phyloP scores from a whole-genome alignment of 64 coral and sea anemone genomes.

The Astreopora myriophthalma region DNA sequence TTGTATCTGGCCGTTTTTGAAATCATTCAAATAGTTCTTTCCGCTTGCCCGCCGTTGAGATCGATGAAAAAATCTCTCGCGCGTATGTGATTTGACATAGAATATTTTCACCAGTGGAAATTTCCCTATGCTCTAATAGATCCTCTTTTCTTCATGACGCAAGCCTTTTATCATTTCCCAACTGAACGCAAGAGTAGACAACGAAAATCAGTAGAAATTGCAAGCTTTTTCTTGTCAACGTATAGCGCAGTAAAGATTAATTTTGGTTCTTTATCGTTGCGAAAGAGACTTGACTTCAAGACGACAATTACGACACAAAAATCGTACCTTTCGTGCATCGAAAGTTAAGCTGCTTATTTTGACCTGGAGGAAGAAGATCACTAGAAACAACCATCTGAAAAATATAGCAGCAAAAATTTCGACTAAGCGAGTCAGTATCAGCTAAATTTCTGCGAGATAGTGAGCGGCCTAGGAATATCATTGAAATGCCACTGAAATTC shows the following conservation, averaged over 20 bases:
- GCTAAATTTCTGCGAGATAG: not conserved
- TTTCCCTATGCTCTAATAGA: not conserved
- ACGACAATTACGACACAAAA: not conserved
- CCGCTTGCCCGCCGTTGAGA: not conserved
- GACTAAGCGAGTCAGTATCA: too few species aligned
- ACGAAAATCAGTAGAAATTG: not conserved
- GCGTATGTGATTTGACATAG: not conserved
- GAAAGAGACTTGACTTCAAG: not conserved
- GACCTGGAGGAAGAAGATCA: not conserved
- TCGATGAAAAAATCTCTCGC: not conserved
- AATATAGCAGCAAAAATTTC: not conserved
- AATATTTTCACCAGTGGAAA: not conserved
- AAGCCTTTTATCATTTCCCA: slow-evolving; percentile 25
- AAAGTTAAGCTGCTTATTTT: not conserved
- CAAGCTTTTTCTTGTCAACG: not conserved
- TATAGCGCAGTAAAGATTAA: not conserved
- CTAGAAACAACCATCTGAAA: not conserved
- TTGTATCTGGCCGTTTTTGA: not conserved
- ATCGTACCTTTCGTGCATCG: not conserved
- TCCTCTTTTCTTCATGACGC: slow-evolving; percentile 24
- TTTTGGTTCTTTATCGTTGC: too few species aligned
- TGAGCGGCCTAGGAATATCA: not conserved
- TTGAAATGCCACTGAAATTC: not conserved
- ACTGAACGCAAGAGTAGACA: slow-evolving; percentile 44
- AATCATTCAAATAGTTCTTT: not conserved